Evolutionary conservation across 64 coral and sea anemone genomes (phyloP).

Genomic region (Trachythela sp.): DNA sequence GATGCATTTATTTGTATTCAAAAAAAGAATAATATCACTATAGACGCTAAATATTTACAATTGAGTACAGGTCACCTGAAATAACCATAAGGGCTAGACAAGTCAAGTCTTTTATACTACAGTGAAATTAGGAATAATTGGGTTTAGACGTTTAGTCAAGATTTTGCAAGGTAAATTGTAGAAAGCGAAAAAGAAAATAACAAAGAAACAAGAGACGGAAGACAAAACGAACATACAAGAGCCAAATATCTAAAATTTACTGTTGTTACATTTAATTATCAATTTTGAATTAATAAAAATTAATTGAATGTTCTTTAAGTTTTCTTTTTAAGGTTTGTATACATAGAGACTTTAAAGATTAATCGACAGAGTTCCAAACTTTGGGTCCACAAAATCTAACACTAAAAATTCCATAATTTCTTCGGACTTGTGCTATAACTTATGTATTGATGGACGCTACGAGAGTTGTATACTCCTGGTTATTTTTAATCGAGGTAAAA

Average conservation of each 20-base stretch:
- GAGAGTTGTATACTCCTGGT: neutral
- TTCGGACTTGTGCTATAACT: neutral
- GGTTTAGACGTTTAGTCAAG: neutral
- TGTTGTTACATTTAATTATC: neutral
- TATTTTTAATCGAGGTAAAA: neutral
- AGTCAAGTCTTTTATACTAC: neutral
- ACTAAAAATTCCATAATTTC: neutral
- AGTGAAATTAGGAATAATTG: neutral
- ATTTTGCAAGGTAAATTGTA: neutral
- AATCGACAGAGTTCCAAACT: neutral
- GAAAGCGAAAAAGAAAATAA: neutral
- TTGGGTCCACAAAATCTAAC: neutral
- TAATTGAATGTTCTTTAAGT: neutral
- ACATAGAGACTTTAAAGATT: neutral
- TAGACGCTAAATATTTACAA: neutral
- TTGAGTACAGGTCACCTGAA: neutral
- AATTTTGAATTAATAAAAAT: neutral
- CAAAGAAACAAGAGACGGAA: neutral
- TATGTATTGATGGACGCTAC: neutral
- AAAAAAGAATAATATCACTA: neutral
- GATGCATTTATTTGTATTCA: neutral
- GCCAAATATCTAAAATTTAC: neutral
- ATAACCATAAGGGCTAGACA: slow-evolving; percentile 9
- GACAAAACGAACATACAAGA: neutral
- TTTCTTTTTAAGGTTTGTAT: neutral